phyloP scores from a whole-genome alignment of 2,113 vertebrate species.

The Channa maculata region DNA sequence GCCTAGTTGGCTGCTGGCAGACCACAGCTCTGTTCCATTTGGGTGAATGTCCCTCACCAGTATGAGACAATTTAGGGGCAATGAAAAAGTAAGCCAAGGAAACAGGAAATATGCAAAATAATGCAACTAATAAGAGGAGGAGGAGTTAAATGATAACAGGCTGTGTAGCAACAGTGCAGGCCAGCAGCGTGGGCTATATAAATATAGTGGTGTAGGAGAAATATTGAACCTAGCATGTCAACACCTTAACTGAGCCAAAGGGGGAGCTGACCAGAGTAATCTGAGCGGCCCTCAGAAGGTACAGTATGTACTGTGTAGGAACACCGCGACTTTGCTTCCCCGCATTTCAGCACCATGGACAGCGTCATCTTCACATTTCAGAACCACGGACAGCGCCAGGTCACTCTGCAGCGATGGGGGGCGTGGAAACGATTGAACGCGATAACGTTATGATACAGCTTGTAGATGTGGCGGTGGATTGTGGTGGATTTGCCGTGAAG shows the following conservation, averaged over 20 bases:
- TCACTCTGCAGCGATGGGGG: slow-evolving; percentile 27
- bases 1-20: slow-evolving; percentile 8
- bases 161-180: slow-evolving; percentile 1
- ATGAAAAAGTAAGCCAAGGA: slow-evolving; percentile 19
- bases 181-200: slow-evolving; percentile 36
- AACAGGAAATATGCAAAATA: slow-evolving; percentile 28
- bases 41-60: background rate
- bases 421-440: background rate
- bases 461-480: slow-evolving; percentile 6
- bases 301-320: slow-evolving; percentile 58
- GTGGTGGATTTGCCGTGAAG: slow-evolving; percentile 3
- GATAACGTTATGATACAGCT: slow-evolving; percentile 11
- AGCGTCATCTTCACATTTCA: slow-evolving; percentile 29
- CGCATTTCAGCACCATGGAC: slow-evolving; percentile 52
- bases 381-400: slow-evolving; percentile 68
- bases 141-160: background rate
- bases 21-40: slow-evolving; percentile 29
- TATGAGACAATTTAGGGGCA: slow-evolving; percentile 22
- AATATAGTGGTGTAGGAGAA: background rate
- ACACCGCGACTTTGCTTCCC: slow-evolving; percentile 12
- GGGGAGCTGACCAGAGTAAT: background rate
- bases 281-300: slow-evolving; percentile 30
- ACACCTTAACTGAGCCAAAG: slow-evolving; percentile 4
- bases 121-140: slow-evolving; percentile 34
- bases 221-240: slow-evolving; percentile 17